These are phyloP conservation scores for Cyrtonyx montezumae DNA, from an alignment of 2,113 vertebrate genomes.

Conservation along the genomic window DNA sequence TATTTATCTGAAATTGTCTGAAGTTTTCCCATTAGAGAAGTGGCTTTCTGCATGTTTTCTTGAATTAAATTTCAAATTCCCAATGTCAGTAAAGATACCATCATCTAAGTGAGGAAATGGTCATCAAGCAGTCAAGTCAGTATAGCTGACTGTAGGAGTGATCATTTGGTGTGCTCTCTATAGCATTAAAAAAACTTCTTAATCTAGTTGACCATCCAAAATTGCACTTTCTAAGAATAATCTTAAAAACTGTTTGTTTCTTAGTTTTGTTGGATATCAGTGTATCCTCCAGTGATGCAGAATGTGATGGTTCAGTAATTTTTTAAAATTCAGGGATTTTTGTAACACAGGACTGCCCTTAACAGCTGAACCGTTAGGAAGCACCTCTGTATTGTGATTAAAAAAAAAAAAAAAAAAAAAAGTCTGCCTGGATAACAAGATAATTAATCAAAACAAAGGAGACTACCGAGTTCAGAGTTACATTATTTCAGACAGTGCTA, in stretches of 20 bases:
- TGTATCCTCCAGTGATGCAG: not conserved
- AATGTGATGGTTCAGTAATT: not conserved
- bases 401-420: not conserved
- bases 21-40: not conserved
- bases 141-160: not conserved
- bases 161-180: not conserved
- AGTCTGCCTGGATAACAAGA: not conserved
- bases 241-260: not conserved
- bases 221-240: not conserved
- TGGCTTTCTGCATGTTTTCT: not conserved
- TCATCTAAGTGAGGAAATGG: not conserved
- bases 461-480: not conserved
- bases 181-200: not conserved
- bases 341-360: not conserved
- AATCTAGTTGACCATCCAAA: not conserved
- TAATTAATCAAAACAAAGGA: not conserved
- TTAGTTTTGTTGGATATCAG: not conserved
- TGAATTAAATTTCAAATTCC: not conserved
- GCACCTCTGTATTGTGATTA: not conserved
- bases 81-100: not conserved
- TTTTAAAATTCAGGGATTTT: too few species aligned
- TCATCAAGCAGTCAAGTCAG: not conserved
- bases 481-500: not conserved
- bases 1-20: not conserved
- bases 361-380: not conserved